A percentile compares a stretch with the other conserved stretches of the same genome.
Conservation (phyloP, 2,113 vertebrate species). For the Nettapus auritus region DNA sequence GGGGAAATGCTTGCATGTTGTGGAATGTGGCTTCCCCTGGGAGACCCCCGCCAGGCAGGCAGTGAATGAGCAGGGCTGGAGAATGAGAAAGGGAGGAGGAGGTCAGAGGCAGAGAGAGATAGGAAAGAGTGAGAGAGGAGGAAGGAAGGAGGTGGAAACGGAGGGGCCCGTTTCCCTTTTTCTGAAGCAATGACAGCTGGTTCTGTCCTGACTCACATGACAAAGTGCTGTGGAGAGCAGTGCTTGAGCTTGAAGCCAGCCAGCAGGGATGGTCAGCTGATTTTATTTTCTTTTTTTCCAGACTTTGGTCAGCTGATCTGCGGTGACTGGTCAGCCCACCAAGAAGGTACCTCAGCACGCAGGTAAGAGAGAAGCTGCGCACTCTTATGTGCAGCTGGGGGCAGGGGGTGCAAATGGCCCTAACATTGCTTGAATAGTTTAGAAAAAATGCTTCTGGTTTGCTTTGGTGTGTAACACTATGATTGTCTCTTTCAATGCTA, state of each 20-base stretch:
- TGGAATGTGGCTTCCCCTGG: slow-evolving; percentile 85
- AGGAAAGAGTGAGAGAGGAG: slow-evolving; percentile 72
- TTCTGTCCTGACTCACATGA: slow-evolving; percentile 73
- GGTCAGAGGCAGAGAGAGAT: slow-evolving; percentile 72
- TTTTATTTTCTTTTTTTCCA: slow-evolving; percentile 42
- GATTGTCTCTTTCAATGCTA: neutral
- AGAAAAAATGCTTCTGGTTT: neutral
- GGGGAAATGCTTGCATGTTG: slow-evolving; percentile 82
- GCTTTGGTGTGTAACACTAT: neutral
- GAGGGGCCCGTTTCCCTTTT: slow-evolving; percentile 73
- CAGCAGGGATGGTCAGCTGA: slow-evolving; percentile 71
- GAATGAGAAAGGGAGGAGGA: slow-evolving; percentile 68
- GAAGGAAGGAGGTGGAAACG: slow-evolving; percentile 75
- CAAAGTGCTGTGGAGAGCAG: slow-evolving; percentile 62
- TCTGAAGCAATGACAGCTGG: slow-evolving; percentile 75
- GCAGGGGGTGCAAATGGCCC: neutral
- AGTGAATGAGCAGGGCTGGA: slow-evolving; percentile 66
- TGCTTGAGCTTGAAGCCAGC: slow-evolving; percentile 47
- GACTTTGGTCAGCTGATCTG: slow-evolving; percentile 68
- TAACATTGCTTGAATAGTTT: slow-evolving; percentile 20
- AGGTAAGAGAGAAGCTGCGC: slow-evolving; percentile 58
- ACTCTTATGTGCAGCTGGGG: neutral
- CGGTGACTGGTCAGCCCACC: slow-evolving; percentile 55
- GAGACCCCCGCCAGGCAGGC: slow-evolving; percentile 71
- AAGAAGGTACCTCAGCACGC: slow-evolving; percentile 47